Conservation (phyloP, 2,888 invertebrate genomes). For the Philopedon plagiatum region DNA sequence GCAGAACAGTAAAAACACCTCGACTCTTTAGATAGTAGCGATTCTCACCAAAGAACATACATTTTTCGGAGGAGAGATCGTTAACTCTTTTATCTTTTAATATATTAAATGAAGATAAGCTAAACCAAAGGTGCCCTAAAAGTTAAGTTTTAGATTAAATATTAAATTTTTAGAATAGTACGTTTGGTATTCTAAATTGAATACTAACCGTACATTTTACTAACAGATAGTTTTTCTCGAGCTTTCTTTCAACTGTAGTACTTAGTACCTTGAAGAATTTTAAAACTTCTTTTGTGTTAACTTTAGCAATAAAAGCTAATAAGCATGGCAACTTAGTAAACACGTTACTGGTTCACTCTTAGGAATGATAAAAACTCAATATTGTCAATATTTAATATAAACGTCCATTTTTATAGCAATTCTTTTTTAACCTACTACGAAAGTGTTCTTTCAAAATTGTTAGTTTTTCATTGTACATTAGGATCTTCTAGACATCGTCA, state of each 20-base stretch:
- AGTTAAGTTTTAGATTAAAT: conserved; percentile 72
- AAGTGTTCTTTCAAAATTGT: conserved; percentile 22
- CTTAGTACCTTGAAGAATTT: conserved; percentile 54
- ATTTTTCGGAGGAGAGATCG: conserved; percentile 53
- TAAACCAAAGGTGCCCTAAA: conserved; percentile 91
- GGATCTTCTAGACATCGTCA: conserved; percentile 47
- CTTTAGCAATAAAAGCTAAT: conserved; percentile 65
- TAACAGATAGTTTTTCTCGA: conserved; percentile 53
- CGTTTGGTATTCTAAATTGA: conserved; percentile 24
- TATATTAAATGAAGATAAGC: conserved; percentile 72
- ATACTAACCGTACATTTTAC: conserved; percentile 38
- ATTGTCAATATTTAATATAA: conserved; percentile 51
- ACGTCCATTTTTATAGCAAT: conserved; percentile 52
- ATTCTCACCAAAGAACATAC: conserved; percentile 58
- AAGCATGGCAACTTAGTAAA: conserved; percentile 34
- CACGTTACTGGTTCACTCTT: conserved; percentile 28
- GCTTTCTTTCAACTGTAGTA: conserved; percentile 62
- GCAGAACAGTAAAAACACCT: conserved; percentile 61
- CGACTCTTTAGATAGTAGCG: conserved; percentile 66
- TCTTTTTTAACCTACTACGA: conserved; percentile 28
- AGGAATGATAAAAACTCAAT: conserved; percentile 42
- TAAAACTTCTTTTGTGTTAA: conserved; percentile 55
- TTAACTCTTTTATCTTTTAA: conserved; percentile 53
- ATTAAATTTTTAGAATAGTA: conserved; percentile 42
- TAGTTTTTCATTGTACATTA: conserved; percentile 37